Conservation (phyloP, 2,888 invertebrate genomes). For the Oithona nana region DNA sequence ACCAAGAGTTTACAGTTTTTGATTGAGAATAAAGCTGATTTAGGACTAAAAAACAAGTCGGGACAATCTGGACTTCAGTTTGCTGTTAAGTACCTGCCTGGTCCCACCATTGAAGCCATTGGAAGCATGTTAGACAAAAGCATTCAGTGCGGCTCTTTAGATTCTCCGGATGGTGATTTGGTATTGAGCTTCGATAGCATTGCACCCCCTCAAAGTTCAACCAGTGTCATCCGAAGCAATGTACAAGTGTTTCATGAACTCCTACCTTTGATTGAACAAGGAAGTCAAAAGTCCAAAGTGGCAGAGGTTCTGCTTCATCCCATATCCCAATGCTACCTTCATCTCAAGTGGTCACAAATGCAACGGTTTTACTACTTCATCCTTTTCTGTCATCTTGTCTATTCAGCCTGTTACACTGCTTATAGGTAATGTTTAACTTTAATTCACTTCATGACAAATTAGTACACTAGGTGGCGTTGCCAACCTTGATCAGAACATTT, state of each 20-base stretch:
- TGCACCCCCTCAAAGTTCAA: too few relatives aligned
- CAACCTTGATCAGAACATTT: too few relatives aligned
- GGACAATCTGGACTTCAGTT: conserved; percentile 55
- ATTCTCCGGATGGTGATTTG: neutral
- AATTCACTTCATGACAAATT: too few relatives aligned
- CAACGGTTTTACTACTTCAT: conserved; percentile 12
- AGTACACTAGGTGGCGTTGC: too few relatives aligned
- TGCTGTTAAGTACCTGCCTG: conserved; percentile 6
- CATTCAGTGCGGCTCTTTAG: too few relatives aligned
- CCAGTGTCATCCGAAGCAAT: neutral
- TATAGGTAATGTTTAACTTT: too few relatives aligned
- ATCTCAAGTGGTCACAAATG: conserved; percentile 46
- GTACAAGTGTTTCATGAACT: conserved; percentile 4
- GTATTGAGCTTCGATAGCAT: conserved; percentile 6
- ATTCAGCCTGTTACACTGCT: neutral
- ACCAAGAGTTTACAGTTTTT: conserved; percentile 51
- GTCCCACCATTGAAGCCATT: neutral
- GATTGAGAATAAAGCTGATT: conserved; percentile 56
- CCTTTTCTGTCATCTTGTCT: conserved; percentile 1
- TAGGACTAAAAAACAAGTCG: conserved; percentile 61
- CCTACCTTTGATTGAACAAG: neutral
- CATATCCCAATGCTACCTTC: conserved; percentile 60
- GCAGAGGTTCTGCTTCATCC: conserved; percentile 61
- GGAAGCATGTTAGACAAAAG: neutral
- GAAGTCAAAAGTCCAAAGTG: too few relatives aligned